Base-by-base conservation (phyloP, 2,797 vertebrate species). In the Tapirus indicus region DNA sequence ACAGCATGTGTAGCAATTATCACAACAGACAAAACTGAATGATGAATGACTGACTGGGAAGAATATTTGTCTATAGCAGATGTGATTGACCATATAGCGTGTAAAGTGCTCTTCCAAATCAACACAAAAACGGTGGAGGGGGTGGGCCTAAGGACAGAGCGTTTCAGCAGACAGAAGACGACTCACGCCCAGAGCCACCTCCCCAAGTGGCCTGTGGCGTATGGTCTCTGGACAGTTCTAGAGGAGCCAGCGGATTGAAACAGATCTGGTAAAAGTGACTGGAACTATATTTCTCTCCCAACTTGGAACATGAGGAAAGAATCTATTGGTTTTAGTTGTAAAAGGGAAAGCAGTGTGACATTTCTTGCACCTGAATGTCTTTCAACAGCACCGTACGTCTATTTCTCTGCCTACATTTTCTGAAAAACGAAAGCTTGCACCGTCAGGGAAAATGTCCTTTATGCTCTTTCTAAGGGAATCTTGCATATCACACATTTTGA, bases 381-480 rank as follows among this genome's bases (percentile, higher is more conserved):
- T 88, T 83, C 91, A 49, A 38, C 3, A 29, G n/a, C 29, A 52
- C 49, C 49, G 49, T 52, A 20, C 7, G 3, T 25, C 14, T 78
- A 56, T 74, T 75, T 64, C 79, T 96, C 84, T 71, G 58, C 64
- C 94, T 79, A 25, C 4, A 16, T 72, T 88, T 95, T 83, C 90
- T 52, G 77, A 75, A 96, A 68, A 41, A 25, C 64, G 69, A 58
- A 90, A 94, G 29, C 52, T 66, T 52, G 12, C 14, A 47, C 29
- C n/a, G 47, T 35, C 54, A 79, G 87, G 64, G 41, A 79, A 95
- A 87, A 44, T 56, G 32, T 52, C 66, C 80, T 90, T 92, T 77
- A 83, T 56, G 49, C 20, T 79, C 72, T 83, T 85, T 95, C 41
- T 68, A 78, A 86, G 66, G 20, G 23, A 44, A 82, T 58, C 41